Conservation (phyloP, 1,140 invertebrate genomes). For the Leptoteleia sp. region DNA sequence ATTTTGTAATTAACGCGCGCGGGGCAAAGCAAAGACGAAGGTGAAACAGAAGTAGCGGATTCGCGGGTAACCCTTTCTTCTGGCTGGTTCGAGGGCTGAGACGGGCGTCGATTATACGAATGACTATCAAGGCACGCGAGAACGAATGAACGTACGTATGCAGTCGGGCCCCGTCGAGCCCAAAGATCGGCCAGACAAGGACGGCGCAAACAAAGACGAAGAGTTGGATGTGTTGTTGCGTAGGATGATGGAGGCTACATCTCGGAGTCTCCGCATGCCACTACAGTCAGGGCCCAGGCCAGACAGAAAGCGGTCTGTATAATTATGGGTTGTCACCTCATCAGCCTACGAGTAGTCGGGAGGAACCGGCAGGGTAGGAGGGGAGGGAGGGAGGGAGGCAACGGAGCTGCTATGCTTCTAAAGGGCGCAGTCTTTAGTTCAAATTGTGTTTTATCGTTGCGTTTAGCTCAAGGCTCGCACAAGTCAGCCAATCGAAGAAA, state of each 20-base stretch:
- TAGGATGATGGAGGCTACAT: slow-evolving; percentile 69
- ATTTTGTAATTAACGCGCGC: slow-evolving; percentile 79
- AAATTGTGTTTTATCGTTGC: slow-evolving; percentile 80
- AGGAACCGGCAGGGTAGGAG: slow-evolving; percentile 1
- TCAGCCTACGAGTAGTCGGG: slow-evolving; percentile 73
- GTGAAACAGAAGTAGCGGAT: slow-evolving; percentile 68
- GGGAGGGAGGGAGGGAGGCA: slow-evolving; percentile 16
- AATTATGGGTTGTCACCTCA: slow-evolving; percentile 82
- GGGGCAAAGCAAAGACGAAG: slow-evolving; percentile 70
- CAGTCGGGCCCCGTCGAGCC: slow-evolving; percentile 23
- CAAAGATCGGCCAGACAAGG: slow-evolving; percentile 50
- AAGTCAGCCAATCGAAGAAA: slow-evolving; percentile 69
- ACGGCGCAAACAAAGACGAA: slow-evolving; percentile 51
- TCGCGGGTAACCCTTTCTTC: slow-evolving; percentile 54
- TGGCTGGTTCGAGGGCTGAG: slow-evolving; percentile 39
- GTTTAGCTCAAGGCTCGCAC: slow-evolving; percentile 66
- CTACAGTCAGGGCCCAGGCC: slow-evolving; percentile 75
- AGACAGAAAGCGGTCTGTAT: slow-evolving; percentile 81
- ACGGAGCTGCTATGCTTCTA: slow-evolving; percentile 57
- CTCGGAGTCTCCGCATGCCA: slow-evolving; percentile 77
- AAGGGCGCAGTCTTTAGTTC: slow-evolving; percentile 77
- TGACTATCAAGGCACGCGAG: slow-evolving; percentile 65
- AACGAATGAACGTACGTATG: slow-evolving; percentile 51
- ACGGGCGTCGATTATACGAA: slow-evolving; percentile 62
- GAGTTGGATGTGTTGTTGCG: slow-evolving; percentile 63